Conservation (phyloP, 2,888 invertebrate species). For the Stenodera caucasica region DNA sequence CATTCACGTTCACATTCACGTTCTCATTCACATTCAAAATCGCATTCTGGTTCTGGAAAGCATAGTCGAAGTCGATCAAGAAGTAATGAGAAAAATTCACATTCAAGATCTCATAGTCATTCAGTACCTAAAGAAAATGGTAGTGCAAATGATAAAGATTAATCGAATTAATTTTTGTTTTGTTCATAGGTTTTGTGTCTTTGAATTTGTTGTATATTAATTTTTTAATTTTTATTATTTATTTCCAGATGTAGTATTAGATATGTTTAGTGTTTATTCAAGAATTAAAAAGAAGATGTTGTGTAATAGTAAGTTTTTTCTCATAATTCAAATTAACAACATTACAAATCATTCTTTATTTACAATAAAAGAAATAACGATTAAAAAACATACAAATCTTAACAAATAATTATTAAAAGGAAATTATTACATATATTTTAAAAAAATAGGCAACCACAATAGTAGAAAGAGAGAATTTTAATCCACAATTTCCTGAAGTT, state of each 20-base stretch:
- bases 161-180: slow-evolving; percentile 13
- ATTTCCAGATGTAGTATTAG: slow-evolving; percentile 19
- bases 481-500: neutral
- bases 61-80: slow-evolving; percentile 49
- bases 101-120: slow-evolving; percentile 51
- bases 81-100: slow-evolving; percentile 46
- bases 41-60: slow-evolving; percentile 44
- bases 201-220: slow-evolving; percentile 15
- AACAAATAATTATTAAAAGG: slow-evolving; percentile 19
- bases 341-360: slow-evolving; percentile 24
- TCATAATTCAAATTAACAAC: neutral
- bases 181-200: slow-evolving; percentile 22
- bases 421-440: slow-evolving; percentile 24
- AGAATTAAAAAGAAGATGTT: neutral
- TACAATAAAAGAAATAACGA: slow-evolving; percentile 34
- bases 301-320: neutral
- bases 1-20: slow-evolving; percentile 53
- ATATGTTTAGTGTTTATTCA: slow-evolving; percentile 11
- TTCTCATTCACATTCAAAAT: slow-evolving; percentile 52
- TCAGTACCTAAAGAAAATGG: slow-evolving; percentile 54
- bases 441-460: slow-evolving; percentile 23
- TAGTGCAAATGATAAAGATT: slow-evolving; percentile 44
- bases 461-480: slow-evolving; percentile 15
- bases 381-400: slow-evolving; percentile 24
- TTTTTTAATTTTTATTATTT: slow-evolving; percentile 1